A percentile compares a stretch with the other conserved stretches of the same genome.
Conservation (phyloP, 30 jellyfish, hydroid and myxozoan genomes). For the Hydractinia echinata region DNA sequence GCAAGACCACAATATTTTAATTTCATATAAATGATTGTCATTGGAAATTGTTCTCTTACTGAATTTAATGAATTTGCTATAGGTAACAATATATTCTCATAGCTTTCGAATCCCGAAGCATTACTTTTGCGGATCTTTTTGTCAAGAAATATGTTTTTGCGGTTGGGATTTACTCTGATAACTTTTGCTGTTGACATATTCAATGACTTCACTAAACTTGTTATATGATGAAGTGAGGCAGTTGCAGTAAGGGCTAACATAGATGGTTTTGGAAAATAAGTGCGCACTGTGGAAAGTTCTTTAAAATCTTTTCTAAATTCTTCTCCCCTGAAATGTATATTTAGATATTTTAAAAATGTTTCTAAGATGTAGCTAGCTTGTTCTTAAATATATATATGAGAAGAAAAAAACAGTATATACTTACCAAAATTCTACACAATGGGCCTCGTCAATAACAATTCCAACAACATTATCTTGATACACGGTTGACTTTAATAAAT, state of each 20-base stretch:
- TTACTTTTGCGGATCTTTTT: slow-evolving; percentile 10
- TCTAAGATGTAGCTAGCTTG: too few relatives aligned
- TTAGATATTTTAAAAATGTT: too few relatives aligned
- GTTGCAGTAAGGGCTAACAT: slow-evolving; percentile 40
- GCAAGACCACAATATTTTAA: slow-evolving; percentile 28
- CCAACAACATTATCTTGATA: too few relatives aligned
- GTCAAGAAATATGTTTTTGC: not conserved
- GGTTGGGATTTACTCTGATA: slow-evolving; percentile 6
- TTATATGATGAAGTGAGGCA: not conserved
- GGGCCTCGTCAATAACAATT: too few relatives aligned
- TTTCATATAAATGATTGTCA: slow-evolving; percentile 24
- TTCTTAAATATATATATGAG: too few relatives aligned
- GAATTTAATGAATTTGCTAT: slow-evolving; percentile 4
- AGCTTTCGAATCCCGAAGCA: not conserved
- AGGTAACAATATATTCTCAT: slow-evolving; percentile 12
- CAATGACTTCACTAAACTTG: not conserved
- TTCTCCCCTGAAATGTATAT: too few relatives aligned
- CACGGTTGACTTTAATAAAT: too few relatives aligned
- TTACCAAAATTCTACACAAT: too few relatives aligned
- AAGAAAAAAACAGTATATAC: too few relatives aligned
- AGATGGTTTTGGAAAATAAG: slow-evolving; percentile 15
- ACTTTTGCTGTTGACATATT: not conserved
- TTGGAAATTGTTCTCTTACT: slow-evolving; percentile 1
- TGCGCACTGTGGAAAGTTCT: not conserved
- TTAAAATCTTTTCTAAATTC: too few relatives aligned